These are phyloP conservation scores for Venustoraphidia nigricollis DNA, from an alignment of 2,888 invertebrate genomes.

Conservation along the genomic window DNA sequence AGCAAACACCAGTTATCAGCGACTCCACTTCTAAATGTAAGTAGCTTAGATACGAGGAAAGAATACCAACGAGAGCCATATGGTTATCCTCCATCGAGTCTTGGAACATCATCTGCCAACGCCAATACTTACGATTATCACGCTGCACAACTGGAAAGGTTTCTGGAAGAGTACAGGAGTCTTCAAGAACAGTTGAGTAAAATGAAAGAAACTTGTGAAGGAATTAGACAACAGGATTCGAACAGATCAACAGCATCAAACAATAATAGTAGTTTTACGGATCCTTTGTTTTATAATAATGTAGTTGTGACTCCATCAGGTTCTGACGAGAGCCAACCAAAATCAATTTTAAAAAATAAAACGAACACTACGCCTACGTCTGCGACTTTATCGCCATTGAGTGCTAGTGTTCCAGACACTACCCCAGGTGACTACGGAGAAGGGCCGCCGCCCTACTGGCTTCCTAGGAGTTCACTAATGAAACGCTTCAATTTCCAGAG, in stretches of 20 bases:
- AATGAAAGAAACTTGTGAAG: slow-evolving; percentile 67
- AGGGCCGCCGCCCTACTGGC: slow-evolving; percentile 29
- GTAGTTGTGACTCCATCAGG: slow-evolving; percentile 17
- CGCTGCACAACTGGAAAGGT: slow-evolving; percentile 62
- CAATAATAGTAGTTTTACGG: slow-evolving; percentile 19
- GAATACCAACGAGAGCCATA: slow-evolving; percentile 17
- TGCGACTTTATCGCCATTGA: background rate
- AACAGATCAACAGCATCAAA: background rate
- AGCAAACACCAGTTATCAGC: slow-evolving; percentile 24
- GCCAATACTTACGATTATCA: slow-evolving; percentile 57
- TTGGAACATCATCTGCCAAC: slow-evolving; percentile 28
- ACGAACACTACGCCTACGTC: slow-evolving; percentile 24
- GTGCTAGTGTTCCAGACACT: background rate
- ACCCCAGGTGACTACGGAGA: background rate
- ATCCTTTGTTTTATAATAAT: slow-evolving; percentile 29
- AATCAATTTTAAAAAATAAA: slow-evolving; percentile 40
- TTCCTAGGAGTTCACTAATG: slow-evolving; percentile 29
- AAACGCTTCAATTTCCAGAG: slow-evolving; percentile 23
- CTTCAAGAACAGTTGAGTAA: slow-evolving; percentile 62
- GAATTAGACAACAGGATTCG: slow-evolving; percentile 33
- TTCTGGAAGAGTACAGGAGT: slow-evolving; percentile 63
- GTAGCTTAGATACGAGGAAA: slow-evolving; percentile 29
- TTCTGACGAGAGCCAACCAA: slow-evolving; percentile 33
- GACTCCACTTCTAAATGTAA: slow-evolving; percentile 45
- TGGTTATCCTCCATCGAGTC: slow-evolving; percentile 22